Percentiles rank a stretch among this genome's conserved stretches.
phyloP scores from a whole-genome alignment of 2,113 vertebrate genomes.

The Aegotheles bennettii region DNA sequence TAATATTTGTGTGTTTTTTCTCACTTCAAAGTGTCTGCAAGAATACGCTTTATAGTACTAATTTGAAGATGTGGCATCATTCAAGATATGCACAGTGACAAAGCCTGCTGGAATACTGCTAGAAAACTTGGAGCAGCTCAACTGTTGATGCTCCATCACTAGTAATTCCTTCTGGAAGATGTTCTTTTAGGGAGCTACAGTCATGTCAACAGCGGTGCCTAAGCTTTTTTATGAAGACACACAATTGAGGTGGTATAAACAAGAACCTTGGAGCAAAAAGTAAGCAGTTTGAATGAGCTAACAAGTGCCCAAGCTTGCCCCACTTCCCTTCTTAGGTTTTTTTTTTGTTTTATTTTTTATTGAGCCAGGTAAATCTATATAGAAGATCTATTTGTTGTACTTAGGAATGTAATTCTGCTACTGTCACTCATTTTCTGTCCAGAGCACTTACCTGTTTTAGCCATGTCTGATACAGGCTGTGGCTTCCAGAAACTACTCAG shows the following conservation, averaged over 20 bases:
- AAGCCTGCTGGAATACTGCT: not conserved
- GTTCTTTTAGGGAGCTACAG: not conserved
- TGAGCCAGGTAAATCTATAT: not conserved
- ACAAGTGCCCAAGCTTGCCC: accelerated
- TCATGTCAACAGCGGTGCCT: not conserved
- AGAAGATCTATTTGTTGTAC: not conserved
- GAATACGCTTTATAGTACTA: not conserved
- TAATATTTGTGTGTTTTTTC: not conserved
- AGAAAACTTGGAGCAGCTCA: not conserved
- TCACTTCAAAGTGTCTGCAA: not conserved
- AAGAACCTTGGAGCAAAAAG: not conserved
- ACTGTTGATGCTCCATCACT: not conserved
- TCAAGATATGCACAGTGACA: not conserved
- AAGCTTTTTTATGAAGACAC: not conserved
- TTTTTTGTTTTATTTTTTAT: not conserved
- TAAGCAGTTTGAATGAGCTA: not conserved
- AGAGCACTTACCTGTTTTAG: not conserved
- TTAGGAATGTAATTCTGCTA: not conserved
- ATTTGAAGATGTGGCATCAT: not conserved
- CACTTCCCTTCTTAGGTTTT: not conserved
- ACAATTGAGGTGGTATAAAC: not conserved
- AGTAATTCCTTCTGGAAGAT: not conserved
- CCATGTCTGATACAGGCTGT: not conserved
- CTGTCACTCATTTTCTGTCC: not conserved
- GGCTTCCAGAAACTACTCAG: not conserved